Conservation (phyloP, 2,113 vertebrate genomes). For the Xyliphius kryptos region DNA sequence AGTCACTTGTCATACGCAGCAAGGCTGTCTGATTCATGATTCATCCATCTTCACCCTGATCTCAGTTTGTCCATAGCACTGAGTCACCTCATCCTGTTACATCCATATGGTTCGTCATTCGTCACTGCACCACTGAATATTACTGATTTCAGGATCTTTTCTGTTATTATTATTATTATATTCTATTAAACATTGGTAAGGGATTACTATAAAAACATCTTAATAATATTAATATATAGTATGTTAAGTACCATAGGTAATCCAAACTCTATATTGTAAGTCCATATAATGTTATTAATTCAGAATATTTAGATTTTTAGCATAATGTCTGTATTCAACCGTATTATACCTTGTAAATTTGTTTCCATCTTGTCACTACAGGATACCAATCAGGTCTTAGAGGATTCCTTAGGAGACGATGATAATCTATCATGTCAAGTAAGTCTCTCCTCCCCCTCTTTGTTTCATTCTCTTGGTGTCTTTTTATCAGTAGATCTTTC, state of each 20-base stretch:
- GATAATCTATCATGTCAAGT: constrained; percentile 39
- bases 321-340: too few relatives aligned
- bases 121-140: neutral
- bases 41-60: constrained; percentile 1
- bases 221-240: too few relatives aligned
- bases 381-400: constrained; percentile 38
- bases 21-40: constrained; percentile 18
- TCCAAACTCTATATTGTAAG: too few relatives aligned
- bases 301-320: too few relatives aligned
- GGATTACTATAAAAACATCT: too few relatives aligned
- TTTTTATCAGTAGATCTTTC: neutral
- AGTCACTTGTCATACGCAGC: constrained; percentile 8
- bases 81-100: constrained; percentile 12
- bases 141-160: neutral
- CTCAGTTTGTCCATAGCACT: constrained; percentile 4
- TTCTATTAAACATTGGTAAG: too few relatives aligned
- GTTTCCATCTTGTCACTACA: constrained; percentile 19
- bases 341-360: neutral
- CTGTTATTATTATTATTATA: too few relatives aligned
- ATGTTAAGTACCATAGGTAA: too few relatives aligned
- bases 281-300: too few relatives aligned
- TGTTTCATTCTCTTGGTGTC: neutral
- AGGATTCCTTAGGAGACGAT: constrained; percentile 43
- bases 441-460: constrained; percentile 10
- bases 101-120: neutral